phyloP scores from a whole-genome alignment of 2,888 invertebrate species.

The Yponomeuta plumbellus region DNA sequence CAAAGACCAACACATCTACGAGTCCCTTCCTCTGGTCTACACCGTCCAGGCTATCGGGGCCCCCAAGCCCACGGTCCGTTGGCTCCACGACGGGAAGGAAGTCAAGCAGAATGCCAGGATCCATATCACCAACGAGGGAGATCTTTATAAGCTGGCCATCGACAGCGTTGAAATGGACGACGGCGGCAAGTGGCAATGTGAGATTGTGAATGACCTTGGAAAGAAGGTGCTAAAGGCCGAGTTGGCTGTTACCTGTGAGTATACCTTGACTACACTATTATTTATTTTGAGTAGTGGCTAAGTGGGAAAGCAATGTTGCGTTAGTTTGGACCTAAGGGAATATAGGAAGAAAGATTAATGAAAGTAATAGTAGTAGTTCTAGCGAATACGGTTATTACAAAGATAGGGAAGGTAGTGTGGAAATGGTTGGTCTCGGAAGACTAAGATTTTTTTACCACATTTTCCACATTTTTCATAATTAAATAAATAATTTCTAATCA shows the following conservation, averaged over 20 bases:
- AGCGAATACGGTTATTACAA: no score
- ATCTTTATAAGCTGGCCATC: slow-evolving; percentile 84
- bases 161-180: slow-evolving; percentile 82
- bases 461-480: no score
- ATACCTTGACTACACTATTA: neutral
- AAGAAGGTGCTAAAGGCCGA: slow-evolving; percentile 84
- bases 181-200: slow-evolving; percentile 88
- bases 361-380: no score
- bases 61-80: slow-evolving; percentile 86
- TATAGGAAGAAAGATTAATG: no score
- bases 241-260: slow-evolving; percentile 83
- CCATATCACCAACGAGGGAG: slow-evolving; percentile 80
- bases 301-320: no score
- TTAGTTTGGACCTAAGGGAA: no score
- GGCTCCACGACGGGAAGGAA: slow-evolving; percentile 86
- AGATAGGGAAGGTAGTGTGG: no score
- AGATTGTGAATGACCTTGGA: slow-evolving; percentile 89
- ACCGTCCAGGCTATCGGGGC: slow-evolving; percentile 85
- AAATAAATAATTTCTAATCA: no score
- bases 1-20: slow-evolving; percentile 84
- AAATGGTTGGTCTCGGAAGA: no score
- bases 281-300: no score
- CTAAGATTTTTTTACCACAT: no score
- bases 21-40: slow-evolving; percentile 88
- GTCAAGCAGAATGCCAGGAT: slow-evolving; percentile 80